Base-by-base conservation (phyloP, 2,113 vertebrate genomes). In the Dromaius novaehollandiae region DNA sequence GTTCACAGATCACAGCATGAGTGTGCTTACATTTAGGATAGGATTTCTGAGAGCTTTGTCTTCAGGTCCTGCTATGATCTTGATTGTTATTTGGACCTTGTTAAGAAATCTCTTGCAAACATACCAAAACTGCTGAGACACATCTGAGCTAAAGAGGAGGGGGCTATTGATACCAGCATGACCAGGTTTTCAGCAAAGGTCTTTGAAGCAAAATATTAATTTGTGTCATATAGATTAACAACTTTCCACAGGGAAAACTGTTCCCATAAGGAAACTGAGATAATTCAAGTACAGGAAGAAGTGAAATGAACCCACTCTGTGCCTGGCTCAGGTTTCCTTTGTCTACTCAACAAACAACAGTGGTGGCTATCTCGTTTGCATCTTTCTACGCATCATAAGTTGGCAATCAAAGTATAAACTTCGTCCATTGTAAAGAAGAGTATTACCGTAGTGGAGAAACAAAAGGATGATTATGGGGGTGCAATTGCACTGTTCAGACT, bases 401-500 rank as follows among this genome's bases (percentile, higher is more conserved):
- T 75, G 81, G 66, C 71, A 86, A 85, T 90, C 46, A 76, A 63
- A 92, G 48, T 79, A 48, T 78, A 78, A 84, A 86, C 58, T 25
- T 90, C 90, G 69, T 2, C 3, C 38, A 90, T 92, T 73, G 61
- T 94, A 89, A 91, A 94, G 48, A 95, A 93, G 70, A 91, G 19
- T 63, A 82, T 91, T 89, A 81, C 46, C 94, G 11, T 80, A 93
- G 81, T 65, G 34, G 25, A 93, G 81, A 93, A 98, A 97, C 91
- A 97, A 97, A 96, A 80, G 42, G 7, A 60, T 82, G 63, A 93
- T 93, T 74, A 40, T 70, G 82, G 53, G 38, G 21, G 73, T 95
- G 91, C 90, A 94, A 79, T 96, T 96, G 89, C 93, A 86, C 94
- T 96, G 88, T 96, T 96, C 96, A 91, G 88, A 82, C 56, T 88